A percentile compares a stretch with the other conserved stretches of the same genome.
phyloP scores from a whole-genome alignment of 2,113 vertebrate genomes.

The Monopterus albus region DNA sequence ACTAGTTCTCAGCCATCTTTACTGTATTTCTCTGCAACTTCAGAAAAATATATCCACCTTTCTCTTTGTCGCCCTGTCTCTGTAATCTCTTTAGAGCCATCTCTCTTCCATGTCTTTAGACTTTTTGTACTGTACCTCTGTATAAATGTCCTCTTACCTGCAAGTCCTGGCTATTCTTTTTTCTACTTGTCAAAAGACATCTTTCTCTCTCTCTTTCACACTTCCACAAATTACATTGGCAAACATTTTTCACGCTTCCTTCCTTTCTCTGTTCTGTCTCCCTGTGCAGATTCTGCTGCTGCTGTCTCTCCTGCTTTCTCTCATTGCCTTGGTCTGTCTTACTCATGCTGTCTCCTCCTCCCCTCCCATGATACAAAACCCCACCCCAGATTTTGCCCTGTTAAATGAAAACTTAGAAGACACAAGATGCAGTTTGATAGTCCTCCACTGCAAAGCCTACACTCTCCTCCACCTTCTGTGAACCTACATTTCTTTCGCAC shows the following conservation, averaged over 20 bases:
- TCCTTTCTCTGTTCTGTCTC: constrained; percentile 3
- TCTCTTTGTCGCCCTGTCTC: not conserved
- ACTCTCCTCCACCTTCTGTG: constrained; percentile 10
- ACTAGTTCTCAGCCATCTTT: constrained; percentile 12
- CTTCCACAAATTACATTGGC: constrained; percentile 19
- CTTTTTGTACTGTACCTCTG: not conserved
- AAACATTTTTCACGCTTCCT: constrained; percentile 2
- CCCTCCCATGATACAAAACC: constrained; percentile 17
- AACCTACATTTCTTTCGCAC: constrained; percentile 1
- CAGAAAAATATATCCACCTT: not conserved
- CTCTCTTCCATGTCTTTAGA: constrained; percentile 6
- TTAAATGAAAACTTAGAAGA: not conserved
- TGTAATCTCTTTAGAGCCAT: constrained; percentile 13
- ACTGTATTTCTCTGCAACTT: constrained; percentile 3
- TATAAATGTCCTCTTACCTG: constrained; percentile 11
- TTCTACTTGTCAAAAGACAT: not conserved
- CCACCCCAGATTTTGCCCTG: not conserved
- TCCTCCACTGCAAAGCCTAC: not conserved
- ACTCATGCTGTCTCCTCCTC: constrained; percentile 1
- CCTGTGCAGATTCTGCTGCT: constrained; percentile 1
- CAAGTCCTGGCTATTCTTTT: constrained; percentile 5
- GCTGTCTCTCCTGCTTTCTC: constrained; percentile 10
- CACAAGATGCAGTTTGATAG: not conserved
- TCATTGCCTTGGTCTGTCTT: constrained; percentile 6
- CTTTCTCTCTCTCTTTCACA: constrained; percentile 29